phyloP scores from a whole-genome alignment of 30 jellyfish, hydroid and myxozoan species.

The Cassiopea xamachana region DNA sequence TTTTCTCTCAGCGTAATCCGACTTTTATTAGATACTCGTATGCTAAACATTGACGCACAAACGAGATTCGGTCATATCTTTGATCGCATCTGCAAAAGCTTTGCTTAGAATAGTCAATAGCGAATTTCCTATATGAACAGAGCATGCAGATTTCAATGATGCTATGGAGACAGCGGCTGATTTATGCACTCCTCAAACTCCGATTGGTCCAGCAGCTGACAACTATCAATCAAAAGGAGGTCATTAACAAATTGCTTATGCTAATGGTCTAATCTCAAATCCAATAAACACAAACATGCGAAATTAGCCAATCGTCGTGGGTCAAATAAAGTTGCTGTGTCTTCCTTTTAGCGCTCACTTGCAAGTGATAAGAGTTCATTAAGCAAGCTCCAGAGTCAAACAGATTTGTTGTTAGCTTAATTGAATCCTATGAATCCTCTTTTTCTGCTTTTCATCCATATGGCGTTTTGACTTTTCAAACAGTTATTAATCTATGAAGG shows the following conservation, averaged over 20 bases:
- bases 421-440: slow-evolving; percentile 66
- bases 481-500: slow-evolving; percentile 18
- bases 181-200: slow-evolving; percentile 2
- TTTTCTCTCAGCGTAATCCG: slow-evolving; percentile 76
- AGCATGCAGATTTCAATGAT: slow-evolving; percentile 6
- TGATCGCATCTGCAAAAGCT: slow-evolving; percentile 68
- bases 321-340: slow-evolving; percentile 48
- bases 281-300: slow-evolving; percentile 63
- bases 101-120: slow-evolving; percentile 7
- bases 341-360: slow-evolving; percentile 26
- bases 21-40: slow-evolving; percentile 55
- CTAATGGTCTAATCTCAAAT: slow-evolving; percentile 68
- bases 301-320: slow-evolving; percentile 17
- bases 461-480: slow-evolving; percentile 40
- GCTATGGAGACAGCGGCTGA: slow-evolving; percentile 31
- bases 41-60: slow-evolving; percentile 67
- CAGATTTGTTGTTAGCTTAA: slow-evolving; percentile 36
- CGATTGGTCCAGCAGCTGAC: slow-evolving; percentile 69
- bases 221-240: slow-evolving; percentile 58
- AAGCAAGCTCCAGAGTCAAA: slow-evolving; percentile 57
- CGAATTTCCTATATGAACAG: slow-evolving; percentile 18
- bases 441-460: slow-evolving; percentile 6
- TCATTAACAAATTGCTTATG: slow-evolving; percentile 46
- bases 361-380: slow-evolving; percentile 44
- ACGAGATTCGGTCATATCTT: slow-evolving; percentile 59